A percentile compares a stretch with the other conserved stretches of the same genome.
Conservation (phyloP, 2,888 invertebrate genomes). For the Folsomia candida region DNA sequence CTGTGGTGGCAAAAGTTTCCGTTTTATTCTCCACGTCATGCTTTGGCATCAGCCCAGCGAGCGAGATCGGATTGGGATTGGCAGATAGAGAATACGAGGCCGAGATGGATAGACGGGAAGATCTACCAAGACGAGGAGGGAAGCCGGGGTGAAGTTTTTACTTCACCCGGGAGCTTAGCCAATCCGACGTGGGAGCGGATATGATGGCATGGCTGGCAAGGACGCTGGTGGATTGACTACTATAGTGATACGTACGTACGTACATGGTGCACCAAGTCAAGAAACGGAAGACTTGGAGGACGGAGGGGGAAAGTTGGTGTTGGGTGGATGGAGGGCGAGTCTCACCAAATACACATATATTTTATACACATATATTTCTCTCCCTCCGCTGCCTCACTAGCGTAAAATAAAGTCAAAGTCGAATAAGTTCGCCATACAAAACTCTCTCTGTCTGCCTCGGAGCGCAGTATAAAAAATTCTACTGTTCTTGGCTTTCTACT, state of each 20-base stretch:
- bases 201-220: neutral
- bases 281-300: neutral
- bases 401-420: slow-evolving; percentile 7
- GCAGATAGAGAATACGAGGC: neutral
- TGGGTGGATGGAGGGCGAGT: neutral
- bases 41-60: neutral
- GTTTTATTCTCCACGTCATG: neutral
- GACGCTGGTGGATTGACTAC: neutral
- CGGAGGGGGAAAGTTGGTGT: neutral
- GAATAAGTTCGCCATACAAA: no score
- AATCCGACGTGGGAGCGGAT: neutral
- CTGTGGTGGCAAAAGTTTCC: no score
- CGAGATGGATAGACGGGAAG: neutral
- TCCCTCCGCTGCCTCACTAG: neutral
- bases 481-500: neutral
- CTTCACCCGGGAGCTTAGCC: neutral
- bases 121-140: neutral
- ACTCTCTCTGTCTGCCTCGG: no score
- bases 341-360: neutral
- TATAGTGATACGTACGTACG: no score
- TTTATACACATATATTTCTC: neutral
- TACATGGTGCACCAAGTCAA: neutral
- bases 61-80: neutral
- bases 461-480: no score
- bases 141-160: slow-evolving; percentile 1